Evolutionary conservation across 1,140 invertebrate genomes (phyloP), one percentile per base, ranked within the genome.

Genomic region (Lethocerus indicus): DNA sequence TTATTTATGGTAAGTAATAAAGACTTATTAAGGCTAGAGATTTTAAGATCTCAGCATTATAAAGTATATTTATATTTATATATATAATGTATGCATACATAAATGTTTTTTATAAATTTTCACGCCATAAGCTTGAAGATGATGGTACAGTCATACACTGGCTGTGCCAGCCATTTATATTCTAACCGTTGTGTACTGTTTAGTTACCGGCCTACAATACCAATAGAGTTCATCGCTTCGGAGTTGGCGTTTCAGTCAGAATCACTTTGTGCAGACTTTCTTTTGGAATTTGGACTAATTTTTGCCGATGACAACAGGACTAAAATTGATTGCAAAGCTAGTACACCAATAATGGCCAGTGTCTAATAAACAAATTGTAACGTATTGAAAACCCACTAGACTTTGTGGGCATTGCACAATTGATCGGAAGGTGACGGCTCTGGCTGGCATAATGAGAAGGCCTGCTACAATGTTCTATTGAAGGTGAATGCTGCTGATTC

Each of bases 151-250:
- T 41, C 35, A 13, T 50, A 23, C 41, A 47, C 50, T 45, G 51
- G 32, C 37, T 50, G 27, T 16, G 13, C 5, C 46, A 28, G 45
- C 27, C 18, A 29, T 29, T 41, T 55, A 36, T 56, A 44, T 49
- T 56, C 43, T 50, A 32, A 53, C 48, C 51, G 47, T 65, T 65
- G 63, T 73, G 71, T 70, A 75, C 61, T 78, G 76, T 80, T 69
- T 83, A 95, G 91, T 74, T 95, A 89, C 76, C 87, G 90, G 61
- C 89, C 87, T 70, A 79, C 74, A 67, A 73, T 94, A 70, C 78
- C 83, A 59, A 73, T 92, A 69, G 76, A 80, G 64, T 88, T 82
- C 76, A 72, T 94, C 67, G 68, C 74, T 64, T 75, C 76, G 67
- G 79, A 87, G 70, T 76, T 95, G 73, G 87, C 83, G 59, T 93